A percentile compares a stretch with the other conserved stretches of the same genome.
Evolutionary conservation across 2,113 vertebrate genomes (phyloP).

Genomic region (Merops nubicus): DNA sequence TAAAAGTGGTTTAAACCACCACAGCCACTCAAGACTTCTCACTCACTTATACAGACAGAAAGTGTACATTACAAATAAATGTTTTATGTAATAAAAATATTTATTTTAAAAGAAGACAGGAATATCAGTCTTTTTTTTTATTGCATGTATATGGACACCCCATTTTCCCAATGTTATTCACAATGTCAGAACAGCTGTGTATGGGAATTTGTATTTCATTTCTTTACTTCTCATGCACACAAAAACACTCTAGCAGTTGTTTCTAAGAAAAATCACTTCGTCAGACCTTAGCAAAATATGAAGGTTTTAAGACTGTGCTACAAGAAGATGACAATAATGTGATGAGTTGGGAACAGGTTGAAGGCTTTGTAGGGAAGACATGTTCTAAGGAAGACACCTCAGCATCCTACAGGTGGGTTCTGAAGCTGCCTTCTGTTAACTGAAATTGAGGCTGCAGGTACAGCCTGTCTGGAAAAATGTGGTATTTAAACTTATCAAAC

Average conservation of each 20-base stretch:
- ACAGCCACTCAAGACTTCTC: background rate
- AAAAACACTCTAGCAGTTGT: background rate
- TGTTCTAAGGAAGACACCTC: background rate
- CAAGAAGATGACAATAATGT: background rate
- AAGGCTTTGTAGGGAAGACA: background rate
- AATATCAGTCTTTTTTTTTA: background rate
- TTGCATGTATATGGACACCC: background rate
- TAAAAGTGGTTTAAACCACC: too few relatives aligned
- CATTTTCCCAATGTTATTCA: background rate
- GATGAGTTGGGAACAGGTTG: background rate
- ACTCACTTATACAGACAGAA: background rate
- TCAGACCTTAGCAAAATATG: background rate
- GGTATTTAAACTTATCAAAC: constrained; percentile 6
- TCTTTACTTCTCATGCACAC: background rate
- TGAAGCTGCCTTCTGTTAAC: background rate
- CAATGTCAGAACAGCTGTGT: background rate
- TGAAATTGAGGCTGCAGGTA: background rate
- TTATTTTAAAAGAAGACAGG: background rate
- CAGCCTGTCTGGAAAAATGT: background rate
- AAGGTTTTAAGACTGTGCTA: background rate
- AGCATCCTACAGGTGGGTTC: background rate
- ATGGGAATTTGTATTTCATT: background rate
- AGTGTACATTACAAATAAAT: background rate
- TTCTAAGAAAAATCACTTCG: background rate
- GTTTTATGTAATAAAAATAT: background rate